Base-by-base conservation (phyloP, 2,113 vertebrate genomes). In the Heloderma charlesbogerti region DNA sequence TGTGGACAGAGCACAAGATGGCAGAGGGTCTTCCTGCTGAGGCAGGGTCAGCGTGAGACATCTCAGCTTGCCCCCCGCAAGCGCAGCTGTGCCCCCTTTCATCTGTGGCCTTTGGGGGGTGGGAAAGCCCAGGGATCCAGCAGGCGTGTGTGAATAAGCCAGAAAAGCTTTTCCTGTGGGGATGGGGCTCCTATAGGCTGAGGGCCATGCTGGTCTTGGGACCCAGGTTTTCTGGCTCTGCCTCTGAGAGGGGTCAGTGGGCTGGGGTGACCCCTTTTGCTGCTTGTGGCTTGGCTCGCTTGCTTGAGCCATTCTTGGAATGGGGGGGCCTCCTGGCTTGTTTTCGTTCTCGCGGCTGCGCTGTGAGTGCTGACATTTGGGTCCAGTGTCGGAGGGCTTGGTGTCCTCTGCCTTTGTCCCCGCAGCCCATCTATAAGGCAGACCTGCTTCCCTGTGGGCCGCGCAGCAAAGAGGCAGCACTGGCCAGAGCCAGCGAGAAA, bases 371-470 rank as follows among this genome's bases (percentile, higher is more conserved):
- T 34, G 67, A 15, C 60, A n/a, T 84, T 31, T 69, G 71, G 13
- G 71, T 29, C 22, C 51, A 9, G 75, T 71, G 16, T 54, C 48
- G 29, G 51, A 77, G 27, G 22, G 37, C 69, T 43, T 0, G 78
- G 16, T 86, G 89, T 51, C 92, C 69, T 34, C 20, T 69, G 6
- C 9, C 1, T 0, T 88, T 91, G 89, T 18, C 0, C 88, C 92
- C 92, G 57, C 96, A 99, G 99, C 98, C 98, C 0, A 82, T 99
- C 91, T 99, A 98, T 97, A 96, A 98, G 93, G 98, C 98, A 0
- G 97, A 98, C 71, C 88, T 98, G 95, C 96, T 98, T 90, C 98
- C 95, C 1, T 95, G 91, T 57, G 93, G 86, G 84, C 75, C 95
- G 0, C 15, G 40, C 31, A 20, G 48, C 43, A 67, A 22, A 18